These are phyloP conservation scores for Coreoperca whiteheadi DNA, from an alignment of 2,113 vertebrate species.

Conservation along the genomic window DNA sequence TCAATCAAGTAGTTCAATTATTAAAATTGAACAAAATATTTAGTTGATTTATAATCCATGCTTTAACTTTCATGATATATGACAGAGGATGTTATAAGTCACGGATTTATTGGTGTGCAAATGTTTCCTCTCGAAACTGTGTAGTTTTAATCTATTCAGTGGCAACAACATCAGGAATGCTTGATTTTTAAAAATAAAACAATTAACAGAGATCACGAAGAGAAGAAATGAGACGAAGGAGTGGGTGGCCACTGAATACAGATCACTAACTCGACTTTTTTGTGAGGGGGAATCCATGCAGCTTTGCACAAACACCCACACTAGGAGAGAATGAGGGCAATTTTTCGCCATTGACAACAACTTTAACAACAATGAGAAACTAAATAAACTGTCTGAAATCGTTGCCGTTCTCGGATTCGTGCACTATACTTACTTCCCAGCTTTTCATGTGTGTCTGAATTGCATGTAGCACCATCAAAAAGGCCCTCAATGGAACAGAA, in stretches of 20 bases:
- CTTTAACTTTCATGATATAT: neutral
- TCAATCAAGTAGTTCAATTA: too few relatives aligned
- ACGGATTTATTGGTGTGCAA: neutral
- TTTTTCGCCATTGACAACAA: neutral
- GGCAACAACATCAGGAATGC: neutral
- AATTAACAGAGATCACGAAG: neutral
- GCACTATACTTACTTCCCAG: neutral
- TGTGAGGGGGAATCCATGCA: neutral
- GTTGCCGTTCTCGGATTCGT: too few relatives aligned
- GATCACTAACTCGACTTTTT: neutral
- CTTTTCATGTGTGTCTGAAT: neutral
- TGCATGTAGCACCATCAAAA: neutral
- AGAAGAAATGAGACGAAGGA: neutral
- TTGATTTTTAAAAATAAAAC: neutral
- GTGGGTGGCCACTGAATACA: neutral
- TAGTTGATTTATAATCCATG: neutral
- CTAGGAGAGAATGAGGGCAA: neutral
- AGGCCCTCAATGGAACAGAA: neutral
- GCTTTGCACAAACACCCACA: neutral
- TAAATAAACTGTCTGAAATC: neutral
- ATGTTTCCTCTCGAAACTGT: neutral
- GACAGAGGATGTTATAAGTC: neutral
- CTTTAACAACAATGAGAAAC: constrained; percentile 1
- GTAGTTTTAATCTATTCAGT: neutral
- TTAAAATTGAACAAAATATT: too few relatives aligned